A percentile compares a stretch with the other conserved stretches of the same genome.
Conservation (phyloP, 2,113 vertebrate species). For the Lepus americanus region DNA sequence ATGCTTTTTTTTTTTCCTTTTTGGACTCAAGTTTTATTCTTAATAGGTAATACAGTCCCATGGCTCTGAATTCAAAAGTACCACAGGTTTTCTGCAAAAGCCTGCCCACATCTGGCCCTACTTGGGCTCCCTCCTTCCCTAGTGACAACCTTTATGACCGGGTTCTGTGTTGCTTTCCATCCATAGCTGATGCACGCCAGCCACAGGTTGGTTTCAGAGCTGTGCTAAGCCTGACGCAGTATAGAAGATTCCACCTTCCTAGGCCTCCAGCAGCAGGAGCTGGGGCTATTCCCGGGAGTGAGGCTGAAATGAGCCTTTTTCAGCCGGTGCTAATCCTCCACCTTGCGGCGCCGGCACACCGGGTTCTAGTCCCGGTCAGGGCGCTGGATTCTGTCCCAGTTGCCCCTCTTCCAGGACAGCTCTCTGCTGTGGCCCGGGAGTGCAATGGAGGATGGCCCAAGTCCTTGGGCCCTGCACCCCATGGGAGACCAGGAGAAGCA, state of each 20-base stretch:
- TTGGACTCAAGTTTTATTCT: not conserved
- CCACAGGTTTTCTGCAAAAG: not conserved
- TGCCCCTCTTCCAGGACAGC: no score
- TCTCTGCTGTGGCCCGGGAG: no score
- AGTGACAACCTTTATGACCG: not conserved
- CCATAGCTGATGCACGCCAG: fast-evolving
- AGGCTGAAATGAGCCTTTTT: not conserved
- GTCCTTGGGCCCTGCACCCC: no score
- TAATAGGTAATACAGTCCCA: not conserved
- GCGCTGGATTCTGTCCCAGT: no score
- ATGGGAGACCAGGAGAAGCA: no score
- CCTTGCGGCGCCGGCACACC: no score
- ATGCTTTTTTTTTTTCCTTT: not conserved
- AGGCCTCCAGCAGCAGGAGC: not conserved
- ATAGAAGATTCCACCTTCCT: not conserved
- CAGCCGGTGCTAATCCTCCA: no score
- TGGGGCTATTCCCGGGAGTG: not conserved
- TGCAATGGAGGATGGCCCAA: no score
- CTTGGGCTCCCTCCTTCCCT: not conserved
- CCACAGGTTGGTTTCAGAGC: not conserved
- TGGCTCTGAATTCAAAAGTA: slow-evolving; percentile 27
- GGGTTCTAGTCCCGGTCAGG: no score
- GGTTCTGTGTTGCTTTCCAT: no score
- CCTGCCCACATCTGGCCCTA: no score
- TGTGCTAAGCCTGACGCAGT: not conserved